phyloP scores from a whole-genome alignment of 2,888 invertebrate genomes.

The Anodontia alba region DNA sequence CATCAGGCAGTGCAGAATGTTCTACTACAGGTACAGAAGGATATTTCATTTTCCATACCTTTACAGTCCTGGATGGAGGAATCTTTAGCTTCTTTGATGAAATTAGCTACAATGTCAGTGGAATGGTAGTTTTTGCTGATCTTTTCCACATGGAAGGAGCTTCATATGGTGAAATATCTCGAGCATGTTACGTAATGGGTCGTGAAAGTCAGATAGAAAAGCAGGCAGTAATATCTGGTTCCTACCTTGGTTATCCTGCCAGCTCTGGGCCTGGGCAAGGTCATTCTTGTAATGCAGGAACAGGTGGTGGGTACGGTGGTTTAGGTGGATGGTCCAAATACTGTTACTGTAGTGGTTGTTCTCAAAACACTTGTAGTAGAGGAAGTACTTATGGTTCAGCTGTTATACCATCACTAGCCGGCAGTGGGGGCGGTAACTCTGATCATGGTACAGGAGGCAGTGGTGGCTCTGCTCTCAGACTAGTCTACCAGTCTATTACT shows the following conservation, averaged over 20 bases:
- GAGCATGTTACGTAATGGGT: conserved; percentile 50
- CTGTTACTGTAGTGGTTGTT: conserved; percentile 18
- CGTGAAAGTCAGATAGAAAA: conserved; percentile 63
- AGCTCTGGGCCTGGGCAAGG: conserved; percentile 64
- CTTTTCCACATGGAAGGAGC: conserved; percentile 60
- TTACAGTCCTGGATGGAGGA: conserved; percentile 63
- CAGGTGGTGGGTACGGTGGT: conserved; percentile 72
- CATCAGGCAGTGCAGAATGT: conserved; percentile 61
- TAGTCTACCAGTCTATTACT: conserved; percentile 47
- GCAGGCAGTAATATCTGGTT: conserved; percentile 56
- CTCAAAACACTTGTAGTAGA: conserved; percentile 17
- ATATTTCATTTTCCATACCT: conserved; percentile 56
- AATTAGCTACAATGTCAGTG: conserved; percentile 38
- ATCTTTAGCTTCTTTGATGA: conserved; percentile 47
- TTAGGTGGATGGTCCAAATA: conserved; percentile 59
- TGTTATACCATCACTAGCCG: conserved; percentile 59
- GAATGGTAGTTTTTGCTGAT: conserved; percentile 42
- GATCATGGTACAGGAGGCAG: conserved; percentile 46
- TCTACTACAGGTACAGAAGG: conserved; percentile 32
- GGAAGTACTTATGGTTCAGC: conserved; percentile 18
- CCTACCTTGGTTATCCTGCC: conserved; percentile 53
- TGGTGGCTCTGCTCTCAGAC: conserved; percentile 65
- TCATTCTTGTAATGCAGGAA: conserved; percentile 50
- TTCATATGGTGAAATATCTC: conserved; percentile 45
- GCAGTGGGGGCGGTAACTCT: conserved; percentile 74